Base-by-base conservation (phyloP, 2,888 invertebrate species). In the Agriotes lineatus region DNA sequence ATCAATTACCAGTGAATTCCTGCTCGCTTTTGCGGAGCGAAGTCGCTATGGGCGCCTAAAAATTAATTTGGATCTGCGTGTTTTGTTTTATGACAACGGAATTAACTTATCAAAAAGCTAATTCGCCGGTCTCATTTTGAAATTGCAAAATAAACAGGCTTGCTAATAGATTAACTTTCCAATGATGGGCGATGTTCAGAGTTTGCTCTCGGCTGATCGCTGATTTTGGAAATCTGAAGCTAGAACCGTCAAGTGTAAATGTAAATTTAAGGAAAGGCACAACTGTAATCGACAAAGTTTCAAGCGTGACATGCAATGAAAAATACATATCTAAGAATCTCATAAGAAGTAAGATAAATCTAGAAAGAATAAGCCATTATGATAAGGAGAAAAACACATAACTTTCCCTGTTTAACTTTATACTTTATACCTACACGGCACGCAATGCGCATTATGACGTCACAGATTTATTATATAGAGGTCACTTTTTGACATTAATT, bases 361-460 rank as follows among this genome's bases (percentile, higher is more conserved):
- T 68, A 63, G 59, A 60, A 42, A 68, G 63, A 63, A 58, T 59
- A 35, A 56, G 61, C 57, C 56, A 57, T 58, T 57, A 63, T 58
- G 44, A 60, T 60, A 67, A 61, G 61, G 61, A 59, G 63, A 63
- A 68, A 62, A 68, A 63, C 52, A 59, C 52, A 59, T 60, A 56
- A 63, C 50, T 68, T 68, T 63, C 58, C 37, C 63, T 14, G 42
- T 67, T 42, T 14, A 16, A 7, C n/a, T n/a, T n/a, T n/a, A n/a
- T n/a, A n/a, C n/a, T 50, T 50, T 62, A 67, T 62, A 42, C 19
- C 42, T 39, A 22, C 18, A 44, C 22, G 50, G 30, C 69, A 69
- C 65, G 69, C 69, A 65, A 69, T 66, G 69, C 69, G 69, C 69
- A 69, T 66, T 65, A 45, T 69, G 69, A 69, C 69, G 69, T 68